Base-by-base conservation (phyloP, 2,113 vertebrate species). In the Ornithorhynchus anatinus region DNA sequence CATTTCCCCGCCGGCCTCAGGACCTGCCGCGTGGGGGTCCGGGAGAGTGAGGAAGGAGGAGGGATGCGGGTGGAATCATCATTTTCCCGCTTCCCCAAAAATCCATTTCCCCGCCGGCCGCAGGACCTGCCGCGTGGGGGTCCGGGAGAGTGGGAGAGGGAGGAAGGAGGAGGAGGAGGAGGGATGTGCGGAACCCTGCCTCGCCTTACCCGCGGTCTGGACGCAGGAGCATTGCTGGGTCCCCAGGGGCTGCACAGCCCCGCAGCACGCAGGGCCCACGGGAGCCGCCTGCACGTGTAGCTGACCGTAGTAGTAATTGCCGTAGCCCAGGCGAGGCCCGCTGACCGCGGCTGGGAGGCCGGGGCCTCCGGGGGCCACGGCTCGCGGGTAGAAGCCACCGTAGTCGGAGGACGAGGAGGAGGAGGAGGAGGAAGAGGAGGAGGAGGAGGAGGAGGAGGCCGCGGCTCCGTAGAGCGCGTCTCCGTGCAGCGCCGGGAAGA, bases 171-270 rank as follows among this genome's bases (percentile, higher is more conserved):
- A 4, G 15, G 4, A 6, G 10, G 29, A 4, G 32, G 1, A 2
- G 16, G 15, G 13, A 13, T 17, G 31, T 5, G 16, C 8, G 47
- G 25, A 14, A 57, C 35, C 77, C 11, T 87, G 85, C 85, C 85
- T 83, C 63, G 19, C 37, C 76, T 82, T 94, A 97, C 96, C 96
- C 95, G 96, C 48, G 5, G 90, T 77, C 2, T 96, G 91, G 33
- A 97, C 95, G 70, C 97, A 99, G 51, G 97, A 96, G 58, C 96
- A 98, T 80, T 97, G 97, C 89, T 96, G 96, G n/a, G 95, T 85
- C 19, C 95, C 91, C 71, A 98, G 89, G 16, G 95, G 92, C 29
- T 93, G 90, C 72, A 97, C 87, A 3, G 97, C 91, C 33, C 96
- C 93, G 82, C 97, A 99, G 87, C 96, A 99, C 13, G 96, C 90